phyloP scores from a whole-genome alignment of 1,140 invertebrate genomes.

The fruit fly (Drosophila melanogaster) region DNA sequence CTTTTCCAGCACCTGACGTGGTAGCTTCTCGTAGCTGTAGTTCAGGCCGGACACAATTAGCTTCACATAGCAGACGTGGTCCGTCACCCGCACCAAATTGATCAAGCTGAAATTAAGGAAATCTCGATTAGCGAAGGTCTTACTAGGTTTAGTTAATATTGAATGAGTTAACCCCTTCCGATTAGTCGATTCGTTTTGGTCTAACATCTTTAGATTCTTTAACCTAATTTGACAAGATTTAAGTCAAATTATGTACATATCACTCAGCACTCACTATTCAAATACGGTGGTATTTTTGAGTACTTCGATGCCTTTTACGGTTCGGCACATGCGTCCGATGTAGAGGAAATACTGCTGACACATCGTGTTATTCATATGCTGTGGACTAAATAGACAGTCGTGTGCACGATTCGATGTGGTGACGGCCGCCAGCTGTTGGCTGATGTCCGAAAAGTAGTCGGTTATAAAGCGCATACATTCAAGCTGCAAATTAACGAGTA shows the following conservation, averaged over 20 bases:
- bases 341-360: slow-evolving; percentile 97
- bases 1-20: slow-evolving; percentile 90
- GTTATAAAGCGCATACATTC: slow-evolving; percentile 88
- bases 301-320: slow-evolving; percentile 89
- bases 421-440: slow-evolving; percentile 90
- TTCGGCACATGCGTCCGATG: slow-evolving; percentile 93
- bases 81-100: slow-evolving; percentile 91
- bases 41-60: slow-evolving; percentile 95
- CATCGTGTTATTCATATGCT: slow-evolving; percentile 93
- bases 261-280: slow-evolving; percentile 87
- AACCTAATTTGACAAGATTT: too few species aligned
- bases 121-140: background rate
- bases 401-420: slow-evolving; percentile 90
- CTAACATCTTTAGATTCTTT: too few species aligned
- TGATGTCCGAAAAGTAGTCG: slow-evolving; percentile 93
- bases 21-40: slow-evolving; percentile 90
- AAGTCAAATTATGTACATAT: too few species aligned
- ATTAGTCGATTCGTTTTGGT: background rate
- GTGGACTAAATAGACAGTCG: slow-evolving; percentile 95
- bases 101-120: slow-evolving; percentile 87
- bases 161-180: background rate
- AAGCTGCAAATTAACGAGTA: slow-evolving; percentile 56
- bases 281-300: slow-evolving; percentile 92
- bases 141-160: background rate
- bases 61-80: slow-evolving; percentile 96